Evolutionary conservation across 2,113 vertebrate species (phyloP), one percentile per base, ranked within the genome.

Genomic region (Sceloporus tristichus): DNA sequence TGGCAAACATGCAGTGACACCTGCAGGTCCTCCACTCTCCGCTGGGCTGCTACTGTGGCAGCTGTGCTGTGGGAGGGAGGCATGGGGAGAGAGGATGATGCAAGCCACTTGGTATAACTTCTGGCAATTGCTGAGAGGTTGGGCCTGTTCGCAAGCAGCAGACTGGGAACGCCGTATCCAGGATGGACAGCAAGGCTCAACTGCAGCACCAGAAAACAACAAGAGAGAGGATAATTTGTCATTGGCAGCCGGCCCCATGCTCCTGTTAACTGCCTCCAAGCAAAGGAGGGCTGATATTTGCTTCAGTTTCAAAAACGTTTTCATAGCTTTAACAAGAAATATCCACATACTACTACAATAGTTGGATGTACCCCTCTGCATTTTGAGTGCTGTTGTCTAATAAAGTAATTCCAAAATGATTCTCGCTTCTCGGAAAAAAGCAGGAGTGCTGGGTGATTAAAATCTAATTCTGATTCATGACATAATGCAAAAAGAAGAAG

Each of bases 11-110:
- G 91, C 40, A 29, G 88, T 8, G 71, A 27, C 14, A 1, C n/a
- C 23, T 54, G 48, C 0, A 85, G 81, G 40, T 71, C 14, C 89
- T 5, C 91, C 90, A 84, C 92, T 92, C 93, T 92, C 92, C 21
- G 79, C 82, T 0, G 75, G 59, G 83, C 66, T 88, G 94, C 68
- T 74, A 38, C 89, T 25, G 19, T 74, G 48, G 62, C 91, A 81
- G 95, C 92, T 82, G 90, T 0, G 88, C 84, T 10, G 62, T 65
- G 90, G 73, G 92, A 90, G 82, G 79, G 90, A 62, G 68, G 34
- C 11, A 7, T 48, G 56, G 91, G 90, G 66, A 88, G 87, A 82
- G 88, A 66, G 54, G 90, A 90, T 94, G 95, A 94, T 92, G 94
- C 92, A 92, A 92, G 90, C 82, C 10, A 29, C 83, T 90, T 62